Conservation (phyloP, 2,113 vertebrate species). For the Chaenogobius annularis region DNA sequence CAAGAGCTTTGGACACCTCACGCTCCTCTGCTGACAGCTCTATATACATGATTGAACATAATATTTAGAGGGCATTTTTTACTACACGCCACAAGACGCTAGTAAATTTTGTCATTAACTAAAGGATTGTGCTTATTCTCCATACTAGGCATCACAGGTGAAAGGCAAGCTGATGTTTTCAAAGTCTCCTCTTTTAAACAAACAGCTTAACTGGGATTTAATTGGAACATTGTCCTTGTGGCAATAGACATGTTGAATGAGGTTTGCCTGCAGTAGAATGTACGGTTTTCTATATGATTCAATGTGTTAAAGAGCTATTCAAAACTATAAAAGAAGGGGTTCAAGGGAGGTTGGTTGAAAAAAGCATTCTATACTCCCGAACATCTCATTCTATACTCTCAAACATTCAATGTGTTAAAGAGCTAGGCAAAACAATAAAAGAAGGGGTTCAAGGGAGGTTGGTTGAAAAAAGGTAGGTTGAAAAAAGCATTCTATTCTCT, state of each 20-base stretch:
- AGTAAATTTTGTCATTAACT: constrained; percentile 15
- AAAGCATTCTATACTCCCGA: neutral
- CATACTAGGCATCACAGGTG: neutral
- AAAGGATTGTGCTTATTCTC: neutral
- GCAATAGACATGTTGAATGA: neutral
- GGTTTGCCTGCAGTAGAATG: neutral
- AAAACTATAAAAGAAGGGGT: neutral
- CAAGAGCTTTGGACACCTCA: neutral
- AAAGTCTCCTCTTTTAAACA: neutral
- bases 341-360: neutral
- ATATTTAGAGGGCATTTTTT: constrained; percentile 14
- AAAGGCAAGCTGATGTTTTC: neutral
- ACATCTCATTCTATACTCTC: no score
- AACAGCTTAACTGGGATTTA: constrained; percentile 8
- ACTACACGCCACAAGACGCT: neutral
- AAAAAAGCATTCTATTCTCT: neutral
- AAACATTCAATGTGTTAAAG: no score
- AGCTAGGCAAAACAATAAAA: neutral
- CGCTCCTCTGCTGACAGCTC: neutral
- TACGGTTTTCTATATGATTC: neutral
- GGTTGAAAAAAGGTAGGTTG: no score
- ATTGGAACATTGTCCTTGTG: constrained; percentile 5
- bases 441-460: no score
- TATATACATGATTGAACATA: constrained; percentile 6
- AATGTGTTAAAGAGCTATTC: no score